A percentile compares a stretch with the other conserved stretches of the same genome.
Conservation (phyloP, 2,888 invertebrate species). For the Caenorhabditis japonica region DNA sequence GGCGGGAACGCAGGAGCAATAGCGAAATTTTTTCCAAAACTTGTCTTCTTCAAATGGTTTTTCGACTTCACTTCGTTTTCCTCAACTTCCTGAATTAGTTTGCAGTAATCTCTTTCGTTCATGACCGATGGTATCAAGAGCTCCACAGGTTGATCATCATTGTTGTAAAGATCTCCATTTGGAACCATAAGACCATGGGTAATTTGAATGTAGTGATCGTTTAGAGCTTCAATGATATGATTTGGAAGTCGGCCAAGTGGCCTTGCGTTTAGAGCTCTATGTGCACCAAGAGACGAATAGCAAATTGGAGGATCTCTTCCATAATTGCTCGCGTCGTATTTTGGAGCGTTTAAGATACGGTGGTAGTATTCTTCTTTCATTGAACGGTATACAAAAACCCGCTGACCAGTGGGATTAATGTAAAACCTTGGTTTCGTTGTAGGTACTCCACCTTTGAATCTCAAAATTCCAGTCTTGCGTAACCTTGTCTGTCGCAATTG, state of each 20-base stretch:
- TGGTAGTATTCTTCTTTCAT: neutral
- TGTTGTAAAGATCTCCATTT: conserved; percentile 26
- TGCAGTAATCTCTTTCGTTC: conserved; percentile 10
- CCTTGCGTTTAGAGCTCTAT: neutral
- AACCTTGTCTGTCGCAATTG: too few species aligned
- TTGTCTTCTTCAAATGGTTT: too few species aligned
- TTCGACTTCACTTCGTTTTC: conserved; percentile 7
- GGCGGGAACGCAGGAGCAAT: neutral
- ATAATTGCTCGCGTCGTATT: neutral
- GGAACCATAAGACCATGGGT: conserved; percentile 22
- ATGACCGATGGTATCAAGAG: conserved; percentile 11
- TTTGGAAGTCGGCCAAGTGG: conserved; percentile 29
- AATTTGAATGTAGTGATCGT: conserved; percentile 21
- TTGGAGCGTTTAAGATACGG: neutral
- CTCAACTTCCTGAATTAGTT: conserved; percentile 12
- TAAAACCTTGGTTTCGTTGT: too few species aligned
- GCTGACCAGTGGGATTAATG: neutral
- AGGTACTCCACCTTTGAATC: too few species aligned
- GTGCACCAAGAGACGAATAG: conserved; percentile 19
- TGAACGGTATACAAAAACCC: neutral
- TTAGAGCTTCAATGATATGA: conserved; percentile 25
- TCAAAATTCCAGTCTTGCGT: too few species aligned
- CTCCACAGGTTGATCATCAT: conserved; percentile 22
- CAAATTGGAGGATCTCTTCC: conserved; percentile 14
- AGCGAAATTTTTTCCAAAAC: too few species aligned